A percentile compares a stretch with the other conserved stretches of the same genome.
Evolutionary conservation across 2,888 invertebrate genomes (phyloP).

Genomic region (Cheilosia variabilis): DNA sequence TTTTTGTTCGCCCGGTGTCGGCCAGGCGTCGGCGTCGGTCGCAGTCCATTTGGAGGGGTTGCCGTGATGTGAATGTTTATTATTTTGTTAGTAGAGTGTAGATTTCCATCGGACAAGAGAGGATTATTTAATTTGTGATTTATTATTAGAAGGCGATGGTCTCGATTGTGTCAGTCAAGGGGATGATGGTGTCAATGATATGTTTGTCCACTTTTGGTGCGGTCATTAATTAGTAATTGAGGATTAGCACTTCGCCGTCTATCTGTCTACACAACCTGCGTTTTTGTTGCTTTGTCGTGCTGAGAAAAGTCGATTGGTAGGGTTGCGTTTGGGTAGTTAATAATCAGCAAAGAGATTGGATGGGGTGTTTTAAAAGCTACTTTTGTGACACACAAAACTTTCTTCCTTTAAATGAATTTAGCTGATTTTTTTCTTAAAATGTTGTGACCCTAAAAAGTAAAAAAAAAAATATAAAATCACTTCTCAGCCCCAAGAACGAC

Average conservation of each 20-base stretch:
- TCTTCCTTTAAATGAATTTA: no score
- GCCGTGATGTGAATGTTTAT: slow-evolving; percentile 40
- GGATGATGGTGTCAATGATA: slow-evolving; percentile 48
- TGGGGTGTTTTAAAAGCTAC: no score
- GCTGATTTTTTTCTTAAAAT: no score
- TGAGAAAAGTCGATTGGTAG: background rate
- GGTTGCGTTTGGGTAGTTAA: background rate
- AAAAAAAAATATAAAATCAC: no score
- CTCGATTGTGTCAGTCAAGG: slow-evolving; percentile 30
- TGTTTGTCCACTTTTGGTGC: slow-evolving; percentile 8
- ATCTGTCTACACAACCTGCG: slow-evolving; percentile 5
- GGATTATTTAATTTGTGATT: slow-evolving; percentile 74
- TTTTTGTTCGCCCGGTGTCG: slow-evolving; percentile 1
- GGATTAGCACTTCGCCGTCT: background rate
- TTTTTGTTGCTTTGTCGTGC: background rate
- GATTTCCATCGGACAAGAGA: slow-evolving; percentile 65
- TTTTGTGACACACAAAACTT: no score
- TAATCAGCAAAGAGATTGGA: background rate
- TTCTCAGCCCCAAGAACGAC: background rate
- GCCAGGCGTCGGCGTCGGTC: background rate
- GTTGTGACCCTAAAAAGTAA: no score
- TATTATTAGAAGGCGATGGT: slow-evolving; percentile 36
- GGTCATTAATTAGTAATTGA: slow-evolving; percentile 1
- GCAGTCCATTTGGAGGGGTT: slow-evolving; percentile 22
- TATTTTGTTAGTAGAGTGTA: slow-evolving; percentile 62